Evolutionary conservation across 2,888 invertebrate genomes (phyloP).

Genomic region (Nymphalis urticae): DNA sequence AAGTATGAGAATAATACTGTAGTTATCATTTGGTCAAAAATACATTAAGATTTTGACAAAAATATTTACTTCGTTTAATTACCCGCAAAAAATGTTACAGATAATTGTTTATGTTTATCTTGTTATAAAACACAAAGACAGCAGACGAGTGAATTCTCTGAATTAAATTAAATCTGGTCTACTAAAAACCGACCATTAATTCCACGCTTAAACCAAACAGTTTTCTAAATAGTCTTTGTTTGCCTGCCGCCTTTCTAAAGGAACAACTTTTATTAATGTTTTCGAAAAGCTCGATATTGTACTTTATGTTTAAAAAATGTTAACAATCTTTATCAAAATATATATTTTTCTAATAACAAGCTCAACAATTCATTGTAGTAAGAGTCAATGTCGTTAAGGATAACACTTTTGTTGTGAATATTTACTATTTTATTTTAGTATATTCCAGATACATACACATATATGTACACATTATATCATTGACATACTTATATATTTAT

Average conservation of each 20-base stretch:
- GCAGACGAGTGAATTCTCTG: neutral
- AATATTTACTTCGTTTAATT: no score
- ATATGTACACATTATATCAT: no score
- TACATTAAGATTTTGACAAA: no score
- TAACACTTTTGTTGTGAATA: no score
- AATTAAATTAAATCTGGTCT: slow-evolving; percentile 10
- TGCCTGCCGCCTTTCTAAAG: slow-evolving; percentile 5
- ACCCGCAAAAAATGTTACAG: no score
- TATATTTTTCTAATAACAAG: neutral
- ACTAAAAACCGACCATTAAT: slow-evolving; percentile 9
- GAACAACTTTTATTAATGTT: slow-evolving; percentile 5
- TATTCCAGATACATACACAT: no score
- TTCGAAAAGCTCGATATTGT: neutral
- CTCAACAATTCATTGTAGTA: no score
- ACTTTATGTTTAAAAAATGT: neutral
- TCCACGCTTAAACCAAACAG: slow-evolving; percentile 9
- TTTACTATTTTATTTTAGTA: no score
- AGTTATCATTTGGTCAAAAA: no score
- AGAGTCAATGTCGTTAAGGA: no score
- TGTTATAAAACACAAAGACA: neutral
- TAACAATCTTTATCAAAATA: neutral
- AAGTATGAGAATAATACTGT: no score
- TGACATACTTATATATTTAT: no score
- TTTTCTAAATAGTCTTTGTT: slow-evolving; percentile 22
- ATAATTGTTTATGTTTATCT: neutral